phyloP scores from a whole-genome alignment of 2,797 vertebrate species.

The Poeciliopsis turneri region DNA sequence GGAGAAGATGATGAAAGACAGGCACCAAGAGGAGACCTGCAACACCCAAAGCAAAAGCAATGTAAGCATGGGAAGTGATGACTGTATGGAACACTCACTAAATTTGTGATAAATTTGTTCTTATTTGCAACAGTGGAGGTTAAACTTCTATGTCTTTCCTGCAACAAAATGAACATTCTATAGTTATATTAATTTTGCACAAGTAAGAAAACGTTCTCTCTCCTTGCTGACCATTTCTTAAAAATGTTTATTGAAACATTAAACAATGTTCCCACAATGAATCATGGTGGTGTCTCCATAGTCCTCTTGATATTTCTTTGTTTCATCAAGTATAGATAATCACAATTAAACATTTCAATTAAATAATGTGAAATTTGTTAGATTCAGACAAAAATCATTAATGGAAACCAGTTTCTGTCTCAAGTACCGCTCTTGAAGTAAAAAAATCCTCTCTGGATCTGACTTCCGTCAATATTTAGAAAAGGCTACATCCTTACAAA shows the following conservation, averaged over 20 bases:
- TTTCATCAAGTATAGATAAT: not conserved
- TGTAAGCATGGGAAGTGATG: constrained; percentile 42
- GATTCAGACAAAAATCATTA: not conserved
- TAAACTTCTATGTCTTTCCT: not conserved
- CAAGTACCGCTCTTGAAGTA: too few species aligned
- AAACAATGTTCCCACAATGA: not conserved
- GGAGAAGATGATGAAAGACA: constrained; percentile 93
- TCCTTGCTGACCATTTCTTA: not conserved
- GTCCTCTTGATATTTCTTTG: not conserved
- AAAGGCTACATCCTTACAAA: constrained; percentile 14
- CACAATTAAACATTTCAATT: not conserved
- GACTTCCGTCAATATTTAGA: constrained; percentile 12
- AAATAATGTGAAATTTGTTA: not conserved
- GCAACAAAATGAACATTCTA: not conserved
- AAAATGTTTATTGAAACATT: not conserved
- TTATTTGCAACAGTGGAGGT: not conserved
- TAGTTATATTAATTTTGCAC: not conserved
- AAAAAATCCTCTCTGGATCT: constrained; percentile 7
- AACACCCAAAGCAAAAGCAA: constrained; percentile 83
- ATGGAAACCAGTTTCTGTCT: not conserved
- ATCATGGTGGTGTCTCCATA: not conserved
- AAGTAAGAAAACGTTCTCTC: not conserved
- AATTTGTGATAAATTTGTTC: not conserved
- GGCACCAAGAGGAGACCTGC: constrained; percentile 86
- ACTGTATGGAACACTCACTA: not conserved